A percentile compares a stretch with the other conserved stretches of the same genome.
Evolutionary conservation across 2,113 vertebrate genomes (phyloP).

Genomic region (Cephalopholis sonnerati): DNA sequence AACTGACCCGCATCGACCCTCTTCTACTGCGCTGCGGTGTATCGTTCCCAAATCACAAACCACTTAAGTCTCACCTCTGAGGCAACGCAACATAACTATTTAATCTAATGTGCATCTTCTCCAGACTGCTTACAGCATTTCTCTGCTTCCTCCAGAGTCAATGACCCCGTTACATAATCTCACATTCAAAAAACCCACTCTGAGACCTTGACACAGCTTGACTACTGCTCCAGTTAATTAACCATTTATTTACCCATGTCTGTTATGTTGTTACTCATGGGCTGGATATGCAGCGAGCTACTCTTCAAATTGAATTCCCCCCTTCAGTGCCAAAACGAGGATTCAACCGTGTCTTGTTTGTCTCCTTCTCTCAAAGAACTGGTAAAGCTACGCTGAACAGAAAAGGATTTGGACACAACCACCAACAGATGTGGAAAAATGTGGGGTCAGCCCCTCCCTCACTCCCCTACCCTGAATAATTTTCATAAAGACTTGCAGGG

Average conservation of each 20-base stretch:
- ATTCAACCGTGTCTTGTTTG: neutral
- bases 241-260: constrained; percentile 29
- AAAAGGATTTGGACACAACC: constrained; percentile 38
- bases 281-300: neutral
- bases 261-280: constrained; percentile 24
- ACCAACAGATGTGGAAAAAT: constrained; percentile 70
- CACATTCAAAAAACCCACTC: neutral
- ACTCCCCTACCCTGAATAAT: constrained; percentile 32
- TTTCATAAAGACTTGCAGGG: constrained; percentile 55
- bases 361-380: constrained; percentile 5
- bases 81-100: constrained; percentile 9
- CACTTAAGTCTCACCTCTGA: neutral
- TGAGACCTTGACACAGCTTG: constrained; percentile 48
- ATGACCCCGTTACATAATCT: constrained; percentile 57
- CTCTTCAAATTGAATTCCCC: constrained; percentile 2
- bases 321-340: neutral
- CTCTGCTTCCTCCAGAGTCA: constrained; percentile 14
- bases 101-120: constrained; percentile 6
- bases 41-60: constrained; percentile 20
- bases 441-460: constrained; percentile 23
- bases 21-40: neutral
- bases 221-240: constrained; percentile 36
- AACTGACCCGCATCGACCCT: neutral
- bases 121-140: constrained; percentile 10
- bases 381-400: constrained; percentile 6